Base-by-base conservation (phyloP, 2,797 vertebrate genomes). In the Erithacus rubecula region DNA sequence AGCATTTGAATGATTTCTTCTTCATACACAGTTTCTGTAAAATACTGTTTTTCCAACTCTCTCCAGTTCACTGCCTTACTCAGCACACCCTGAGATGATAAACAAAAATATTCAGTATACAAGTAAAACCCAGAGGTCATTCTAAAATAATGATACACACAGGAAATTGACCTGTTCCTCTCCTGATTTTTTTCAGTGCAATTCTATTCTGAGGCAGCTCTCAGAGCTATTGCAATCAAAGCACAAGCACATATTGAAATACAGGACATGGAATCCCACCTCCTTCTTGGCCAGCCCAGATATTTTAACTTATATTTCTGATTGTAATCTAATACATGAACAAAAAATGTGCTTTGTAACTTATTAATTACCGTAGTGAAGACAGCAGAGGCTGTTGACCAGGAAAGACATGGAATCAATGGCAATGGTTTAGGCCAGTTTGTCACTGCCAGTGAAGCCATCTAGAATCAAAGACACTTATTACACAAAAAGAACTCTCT, bases 351-450 rank as follows among this genome's bases (percentile, higher is more conserved):
- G 81, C 6, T 68, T 46, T 24, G 16, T 5, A 17, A 37, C 53
- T 53, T 67, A 51, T 51, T 90, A 51, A 86, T 98, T 98, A 99
- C 99, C 96, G 98, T 99, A 85, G 99, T 99, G 96, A 99, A 99
- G 93, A 99, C 99, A 77, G 98, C 99, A 32, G 99, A 99, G 32
- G 99, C 99, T 44, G 99, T 99, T 64, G 99, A 99, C 99, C 99
- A 99, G 78, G 99, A 99, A 89, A 99, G 98, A 97, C 99, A 99
- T 1, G 99, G 99, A 89, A 99, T 97, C 95, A 99, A 94, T 22
- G 99, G 99, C 95, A 99, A 98, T 19, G 99, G 99, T 96, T 99
- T 99, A 9, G 99, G 98, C 99, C 99, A 99, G 97, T 99, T 99
- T 76, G 99, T 99, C 74, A 99, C 99, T 14, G 99, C 99, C 97